Conservation (phyloP, 2,888 invertebrate genomes). For the Anaspis maculata region DNA sequence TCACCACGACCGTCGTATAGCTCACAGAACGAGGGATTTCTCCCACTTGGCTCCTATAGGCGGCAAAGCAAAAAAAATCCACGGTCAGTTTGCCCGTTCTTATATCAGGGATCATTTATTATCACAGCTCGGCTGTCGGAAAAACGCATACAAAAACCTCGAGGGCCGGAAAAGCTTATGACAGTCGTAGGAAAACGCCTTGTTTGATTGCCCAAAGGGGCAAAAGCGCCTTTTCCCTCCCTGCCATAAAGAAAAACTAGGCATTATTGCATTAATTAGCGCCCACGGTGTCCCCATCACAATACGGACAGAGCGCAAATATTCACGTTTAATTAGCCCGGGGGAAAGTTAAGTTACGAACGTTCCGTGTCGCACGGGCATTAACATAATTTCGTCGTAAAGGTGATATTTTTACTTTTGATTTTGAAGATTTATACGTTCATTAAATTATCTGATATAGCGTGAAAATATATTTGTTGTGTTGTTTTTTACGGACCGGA, state of each 20-base stretch:
- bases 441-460: constrained; percentile 14
- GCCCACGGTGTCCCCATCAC: too few relatives aligned
- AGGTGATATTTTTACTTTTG: constrained; percentile 19
- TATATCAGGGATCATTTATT: constrained; percentile 16
- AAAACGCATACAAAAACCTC: constrained; percentile 15
- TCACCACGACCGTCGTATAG: too few relatives aligned
- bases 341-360: constrained; percentile 12
- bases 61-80: too few relatives aligned
- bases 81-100: constrained; percentile 17
- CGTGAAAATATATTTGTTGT: constrained; percentile 13
- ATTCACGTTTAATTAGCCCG: constrained; percentile 11
- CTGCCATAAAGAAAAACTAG: too few relatives aligned
- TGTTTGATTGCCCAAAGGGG: constrained; percentile 12
- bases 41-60: too few relatives aligned
- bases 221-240: too few relatives aligned
- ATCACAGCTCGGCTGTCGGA: constrained; percentile 15
- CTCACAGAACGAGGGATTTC: too few relatives aligned
- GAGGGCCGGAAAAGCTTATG: constrained; percentile 12
- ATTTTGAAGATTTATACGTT: constrained; percentile 14
- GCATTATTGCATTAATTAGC: too few relatives aligned
- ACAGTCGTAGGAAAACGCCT: constrained; percentile 13
- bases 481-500: constrained; percentile 6
- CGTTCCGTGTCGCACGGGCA: constrained; percentile 18
- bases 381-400: constrained; percentile 22
- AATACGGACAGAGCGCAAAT: too few relatives aligned